Evolutionary conservation across 2,888 invertebrate genomes (phyloP).

Genomic region (Aquatica leii): DNA sequence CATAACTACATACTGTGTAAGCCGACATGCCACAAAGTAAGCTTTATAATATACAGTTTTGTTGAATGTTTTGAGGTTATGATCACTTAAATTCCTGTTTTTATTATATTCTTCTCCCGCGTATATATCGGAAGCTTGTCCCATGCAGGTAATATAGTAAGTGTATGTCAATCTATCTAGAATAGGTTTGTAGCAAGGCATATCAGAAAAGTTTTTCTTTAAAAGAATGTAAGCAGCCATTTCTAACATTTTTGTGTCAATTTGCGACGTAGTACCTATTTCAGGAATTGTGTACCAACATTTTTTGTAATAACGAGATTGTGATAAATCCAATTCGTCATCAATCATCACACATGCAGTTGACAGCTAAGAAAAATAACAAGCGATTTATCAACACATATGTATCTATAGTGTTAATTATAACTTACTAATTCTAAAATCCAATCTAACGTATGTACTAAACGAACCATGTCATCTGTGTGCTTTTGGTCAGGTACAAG

Average conservation of each 20-base stretch:
- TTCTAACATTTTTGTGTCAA: slow-evolving; percentile 1
- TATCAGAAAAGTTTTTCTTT: not conserved
- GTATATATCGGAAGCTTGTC: not conserved
- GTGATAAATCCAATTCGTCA: not conserved
- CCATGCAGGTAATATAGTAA: not conserved
- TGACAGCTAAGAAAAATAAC: not conserved
- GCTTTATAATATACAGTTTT: not conserved
- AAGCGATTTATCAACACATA: too few relatives aligned
- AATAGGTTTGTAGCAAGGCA: not conserved
- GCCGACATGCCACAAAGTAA: not conserved
- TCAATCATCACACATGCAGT: not conserved
- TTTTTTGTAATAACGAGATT: not conserved
- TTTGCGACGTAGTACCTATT: not conserved
- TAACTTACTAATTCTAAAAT: not conserved
- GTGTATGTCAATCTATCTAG: not conserved
- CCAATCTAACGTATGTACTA: not conserved
- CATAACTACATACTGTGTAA: not conserved
- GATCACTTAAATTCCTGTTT: not conserved
- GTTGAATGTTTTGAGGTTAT: not conserved
- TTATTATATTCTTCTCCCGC: not conserved
- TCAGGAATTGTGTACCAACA: not conserved
- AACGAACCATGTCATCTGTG: not conserved
- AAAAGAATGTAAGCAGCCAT: not conserved
- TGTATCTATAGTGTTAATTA: not conserved
- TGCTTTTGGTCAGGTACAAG: not conserved